Base-by-base conservation (phyloP, 1,140 invertebrate species). In the Asobara japonica region DNA sequence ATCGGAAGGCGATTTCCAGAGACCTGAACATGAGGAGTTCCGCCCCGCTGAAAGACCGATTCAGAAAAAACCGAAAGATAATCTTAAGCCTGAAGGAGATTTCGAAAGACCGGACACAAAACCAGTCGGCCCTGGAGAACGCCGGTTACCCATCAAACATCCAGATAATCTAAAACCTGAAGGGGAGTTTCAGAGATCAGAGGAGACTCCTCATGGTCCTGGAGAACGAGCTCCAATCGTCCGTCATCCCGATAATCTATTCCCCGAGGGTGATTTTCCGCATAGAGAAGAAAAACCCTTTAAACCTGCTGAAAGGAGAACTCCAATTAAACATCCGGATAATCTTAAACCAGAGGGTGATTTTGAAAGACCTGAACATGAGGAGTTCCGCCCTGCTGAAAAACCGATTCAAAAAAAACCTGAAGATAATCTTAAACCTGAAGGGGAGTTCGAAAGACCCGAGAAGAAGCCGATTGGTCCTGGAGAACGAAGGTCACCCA, bases 321-420 rank as follows among this genome's bases (percentile, higher is more conserved):
- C 70, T 66, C 89, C 90, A 38, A 88, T 87, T 56, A 89, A 85
- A 78, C 90, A 90, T 69, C 87, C 89, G 75, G 92, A 93, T 82
- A 93, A 93, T 79, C 83, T 94, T n/a, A 88, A 83, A 76, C 87
- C 89, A 72, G 90, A 91, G 84, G 92, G 91, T 18, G 87, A 90
- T 7, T 91, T 92, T 76, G 88, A 89, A 76, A 79, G 80, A 30
- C 84, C 85, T 2, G 72, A 79, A 38, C 77, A 73, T 30, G 75
- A 82, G 20, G 16, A 62, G 70, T 87, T 82, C 67, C 74, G 74
- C 25, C 87, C 87, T 3, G 88, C 84, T 0, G 90, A 91, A 65
- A 81, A 83, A 11, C 74, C 83, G n/a, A 80, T 79, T 3, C 77
- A 77, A 0, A 76, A 79, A 7, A 76, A 76, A 22, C 90, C 74